Conservation (phyloP, 1,140 invertebrate species). For the Pseudobourletiella spinata region DNA sequence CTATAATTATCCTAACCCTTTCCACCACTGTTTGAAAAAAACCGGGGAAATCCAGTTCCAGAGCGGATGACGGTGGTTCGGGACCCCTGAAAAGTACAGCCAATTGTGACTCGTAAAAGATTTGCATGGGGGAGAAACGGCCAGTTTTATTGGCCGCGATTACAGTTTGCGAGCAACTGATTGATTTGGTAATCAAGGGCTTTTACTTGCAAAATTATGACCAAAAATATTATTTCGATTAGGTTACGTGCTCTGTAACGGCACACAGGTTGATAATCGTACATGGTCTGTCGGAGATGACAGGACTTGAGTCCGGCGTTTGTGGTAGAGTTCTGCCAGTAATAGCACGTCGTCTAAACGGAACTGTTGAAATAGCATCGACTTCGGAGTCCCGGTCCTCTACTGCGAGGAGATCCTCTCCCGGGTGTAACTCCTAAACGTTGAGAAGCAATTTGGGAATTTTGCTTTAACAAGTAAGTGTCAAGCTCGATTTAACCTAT, state of each 20-base stretch:
- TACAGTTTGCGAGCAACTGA: no score
- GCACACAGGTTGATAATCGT: no score
- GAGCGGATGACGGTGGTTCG: neutral
- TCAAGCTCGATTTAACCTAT: neutral
- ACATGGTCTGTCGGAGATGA: neutral
- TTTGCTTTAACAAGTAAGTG: neutral
- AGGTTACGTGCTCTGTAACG: neutral
- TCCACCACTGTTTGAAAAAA: constrained; percentile 22
- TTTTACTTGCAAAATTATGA: neutral
- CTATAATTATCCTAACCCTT: constrained; percentile 19
- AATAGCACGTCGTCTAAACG: neutral
- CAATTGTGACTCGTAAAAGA: no score
- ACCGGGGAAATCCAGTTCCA: neutral
- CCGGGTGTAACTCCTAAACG: constrained; percentile 20
- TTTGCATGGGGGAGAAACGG: no score
- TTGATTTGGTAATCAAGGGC: no score
- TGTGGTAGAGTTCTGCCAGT: neutral
- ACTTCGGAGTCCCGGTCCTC: neutral
- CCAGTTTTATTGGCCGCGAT: no score
- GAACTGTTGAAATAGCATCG: neutral
- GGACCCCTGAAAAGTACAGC: neutral
- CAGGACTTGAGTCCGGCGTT: neutral
- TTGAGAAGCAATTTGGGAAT: neutral
- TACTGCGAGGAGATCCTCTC: constrained; percentile 18
- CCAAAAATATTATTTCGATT: neutral